phyloP scores from a whole-genome alignment of 2,113 vertebrate genomes.

The Atlantisia rogersi region DNA sequence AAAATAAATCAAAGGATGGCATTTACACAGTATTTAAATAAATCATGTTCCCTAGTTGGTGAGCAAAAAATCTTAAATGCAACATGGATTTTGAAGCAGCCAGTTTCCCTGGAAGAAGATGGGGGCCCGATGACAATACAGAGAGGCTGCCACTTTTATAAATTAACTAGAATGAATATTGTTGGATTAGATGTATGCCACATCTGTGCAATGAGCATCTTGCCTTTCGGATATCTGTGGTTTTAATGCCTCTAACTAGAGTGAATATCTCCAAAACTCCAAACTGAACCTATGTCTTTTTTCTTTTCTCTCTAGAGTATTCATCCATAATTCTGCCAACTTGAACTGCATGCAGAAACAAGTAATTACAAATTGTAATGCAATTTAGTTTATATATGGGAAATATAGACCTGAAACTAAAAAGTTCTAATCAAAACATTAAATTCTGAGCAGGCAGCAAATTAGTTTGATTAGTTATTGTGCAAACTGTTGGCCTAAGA shows the following conservation, averaged over 20 bases:
- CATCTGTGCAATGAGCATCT: neutral
- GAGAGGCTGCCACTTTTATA: neutral
- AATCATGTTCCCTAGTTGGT: neutral
- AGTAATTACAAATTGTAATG: neutral
- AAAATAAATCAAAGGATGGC: neutral
- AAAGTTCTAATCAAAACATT: slow-evolving; percentile 9
- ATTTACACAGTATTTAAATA: neutral
- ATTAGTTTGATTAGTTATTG: slow-evolving; percentile 30
- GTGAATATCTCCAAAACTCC: neutral
- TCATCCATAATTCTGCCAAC: neutral
- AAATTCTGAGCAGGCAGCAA: neutral
- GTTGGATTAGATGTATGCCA: neutral
- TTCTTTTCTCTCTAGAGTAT: neutral
- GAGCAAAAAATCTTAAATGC: neutral
- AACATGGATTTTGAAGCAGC: neutral
- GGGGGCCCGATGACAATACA: neutral
- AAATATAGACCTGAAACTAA: neutral
- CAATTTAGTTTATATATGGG: neutral
- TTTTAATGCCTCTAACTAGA: neutral
- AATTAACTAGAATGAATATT: neutral
- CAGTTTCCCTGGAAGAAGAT: neutral
- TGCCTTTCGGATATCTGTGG: neutral
- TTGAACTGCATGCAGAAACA: neutral
- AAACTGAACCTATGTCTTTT: neutral
- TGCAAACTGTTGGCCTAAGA: neutral